A percentile compares a stretch with the other conserved stretches of the same genome.
Conservation (phyloP, 1,140 invertebrate genomes). For the Pseudomyrmex gracilis region DNA sequence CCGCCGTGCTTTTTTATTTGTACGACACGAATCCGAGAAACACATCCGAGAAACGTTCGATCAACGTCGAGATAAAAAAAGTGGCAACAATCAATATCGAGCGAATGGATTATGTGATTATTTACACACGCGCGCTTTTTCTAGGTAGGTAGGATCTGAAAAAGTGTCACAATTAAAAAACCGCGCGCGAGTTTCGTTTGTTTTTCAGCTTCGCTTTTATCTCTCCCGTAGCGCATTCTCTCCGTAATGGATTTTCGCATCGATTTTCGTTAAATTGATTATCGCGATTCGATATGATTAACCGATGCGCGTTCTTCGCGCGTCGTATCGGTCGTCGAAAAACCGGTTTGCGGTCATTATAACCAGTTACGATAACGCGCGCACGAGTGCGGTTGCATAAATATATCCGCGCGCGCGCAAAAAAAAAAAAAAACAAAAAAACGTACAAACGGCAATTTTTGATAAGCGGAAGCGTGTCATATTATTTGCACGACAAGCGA, state of each 20-base stretch:
- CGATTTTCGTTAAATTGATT: slow-evolving; percentile 27
- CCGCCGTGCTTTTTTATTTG: too few relatives aligned
- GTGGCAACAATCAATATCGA: too few relatives aligned
- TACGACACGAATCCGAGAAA: too few relatives aligned
- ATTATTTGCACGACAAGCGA: not conserved
- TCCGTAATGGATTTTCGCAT: slow-evolving; percentile 11
- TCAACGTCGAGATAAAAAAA: too few relatives aligned
- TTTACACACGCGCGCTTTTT: too few relatives aligned
- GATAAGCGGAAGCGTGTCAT: not conserved
- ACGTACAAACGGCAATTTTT: slow-evolving; percentile 1
- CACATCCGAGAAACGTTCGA: too few relatives aligned
- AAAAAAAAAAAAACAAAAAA: too few relatives aligned
- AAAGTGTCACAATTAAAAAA: too few relatives aligned
- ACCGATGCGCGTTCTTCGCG: slow-evolving; percentile 20
- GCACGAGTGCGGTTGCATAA: not conserved
- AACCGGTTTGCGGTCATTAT: slow-evolving; percentile 43
- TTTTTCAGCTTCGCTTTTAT: not conserved
- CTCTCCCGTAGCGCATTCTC: not conserved
- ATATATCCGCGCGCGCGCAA: slow-evolving; percentile 1
- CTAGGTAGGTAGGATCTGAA: too few relatives aligned
- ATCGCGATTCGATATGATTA: not conserved
- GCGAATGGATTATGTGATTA: too few relatives aligned
- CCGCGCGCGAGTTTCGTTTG: not conserved
- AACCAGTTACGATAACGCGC: slow-evolving; percentile 25
- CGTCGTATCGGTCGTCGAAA: slow-evolving; percentile 30